Percentiles rank a stretch among this genome's conserved stretches.
Conservation (phyloP, 92 coral and sea anemone genomes). For the Pocillopora meandrina region DNA sequence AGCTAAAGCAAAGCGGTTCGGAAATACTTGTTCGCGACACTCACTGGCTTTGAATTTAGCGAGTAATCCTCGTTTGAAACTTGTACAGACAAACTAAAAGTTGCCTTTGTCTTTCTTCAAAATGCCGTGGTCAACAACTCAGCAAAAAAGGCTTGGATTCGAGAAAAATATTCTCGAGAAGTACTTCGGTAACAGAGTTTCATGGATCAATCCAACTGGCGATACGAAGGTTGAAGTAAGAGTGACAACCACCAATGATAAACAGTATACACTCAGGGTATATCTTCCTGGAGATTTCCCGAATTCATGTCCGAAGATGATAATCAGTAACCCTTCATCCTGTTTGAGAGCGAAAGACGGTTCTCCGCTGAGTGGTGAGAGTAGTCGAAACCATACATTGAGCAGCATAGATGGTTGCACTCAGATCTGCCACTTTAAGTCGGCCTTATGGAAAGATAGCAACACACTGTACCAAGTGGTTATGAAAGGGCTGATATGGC, state of each 20-base stretch:
- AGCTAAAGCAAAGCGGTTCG: not conserved
- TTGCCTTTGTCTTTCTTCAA: not conserved
- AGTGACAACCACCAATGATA: conserved; percentile 51
- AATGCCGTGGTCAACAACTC: conserved; percentile 75
- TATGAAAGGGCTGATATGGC: conserved; percentile 89
- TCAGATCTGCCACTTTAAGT: conserved; percentile 72
- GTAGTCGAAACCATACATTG: conserved; percentile 40
- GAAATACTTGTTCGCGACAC: no score
- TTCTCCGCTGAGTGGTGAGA: conserved; percentile 8
- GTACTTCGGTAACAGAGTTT: conserved; percentile 63
- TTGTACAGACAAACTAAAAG: no score
- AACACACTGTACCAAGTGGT: conserved; percentile 73
- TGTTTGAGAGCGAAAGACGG: conserved; percentile 37
- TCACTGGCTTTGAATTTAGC: not conserved
- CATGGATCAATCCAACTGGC: conserved; percentile 71
- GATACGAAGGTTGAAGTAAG: conserved; percentile 68
- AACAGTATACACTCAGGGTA: conserved; percentile 66
- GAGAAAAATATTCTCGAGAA: conserved; percentile 66
- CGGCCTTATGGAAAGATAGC: conserved; percentile 67
- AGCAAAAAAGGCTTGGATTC: conserved; percentile 57
- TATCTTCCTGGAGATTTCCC: conserved; percentile 75
- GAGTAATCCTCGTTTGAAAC: not conserved
- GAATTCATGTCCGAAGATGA: conserved; percentile 66
- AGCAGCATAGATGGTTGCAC: conserved; percentile 62
- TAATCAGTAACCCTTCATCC: conserved; percentile 62